A percentile compares a stretch with the other conserved stretches of the same genome.
Conservation (phyloP, 2,888 invertebrate species). For the Eupithecia abbreviata region DNA sequence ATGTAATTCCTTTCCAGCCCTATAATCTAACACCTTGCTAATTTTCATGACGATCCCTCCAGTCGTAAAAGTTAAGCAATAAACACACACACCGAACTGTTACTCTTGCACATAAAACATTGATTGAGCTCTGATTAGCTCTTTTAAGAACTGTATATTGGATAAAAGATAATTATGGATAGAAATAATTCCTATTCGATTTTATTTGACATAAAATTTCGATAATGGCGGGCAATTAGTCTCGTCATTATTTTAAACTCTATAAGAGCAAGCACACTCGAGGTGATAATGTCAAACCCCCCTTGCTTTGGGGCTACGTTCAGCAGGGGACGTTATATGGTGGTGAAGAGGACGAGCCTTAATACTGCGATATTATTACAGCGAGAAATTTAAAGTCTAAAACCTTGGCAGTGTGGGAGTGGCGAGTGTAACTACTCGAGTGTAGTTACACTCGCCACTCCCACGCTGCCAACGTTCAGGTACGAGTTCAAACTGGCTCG, state of each 20-base stretch:
- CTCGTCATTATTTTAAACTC: background rate
- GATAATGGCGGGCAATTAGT: background rate
- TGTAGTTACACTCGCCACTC: background rate
- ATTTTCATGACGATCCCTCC: too few species aligned
- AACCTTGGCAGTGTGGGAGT: too few species aligned
- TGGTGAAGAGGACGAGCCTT: background rate
- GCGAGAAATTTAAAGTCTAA: background rate
- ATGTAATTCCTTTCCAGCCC: too few species aligned
- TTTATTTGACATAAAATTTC: background rate
- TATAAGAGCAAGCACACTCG: background rate
- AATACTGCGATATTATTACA: background rate
- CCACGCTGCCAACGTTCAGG: background rate
- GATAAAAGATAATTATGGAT: background rate
- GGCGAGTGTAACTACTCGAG: too few species aligned
- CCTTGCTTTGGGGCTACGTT: background rate
- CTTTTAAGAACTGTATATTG: too few species aligned
- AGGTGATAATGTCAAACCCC: background rate
- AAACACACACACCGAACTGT: too few species aligned
- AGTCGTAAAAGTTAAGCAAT: too few species aligned
- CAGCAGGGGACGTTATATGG: background rate
- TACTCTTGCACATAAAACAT: too few species aligned
- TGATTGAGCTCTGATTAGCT: too few species aligned
- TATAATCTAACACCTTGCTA: too few species aligned
- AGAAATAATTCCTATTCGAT: background rate
- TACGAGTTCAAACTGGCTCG: slow-evolving; percentile 1